Percentiles rank a stretch among this genome's conserved stretches.
phyloP scores from a whole-genome alignment of 2,888 invertebrate species.

The Cataglyphis livida region DNA sequence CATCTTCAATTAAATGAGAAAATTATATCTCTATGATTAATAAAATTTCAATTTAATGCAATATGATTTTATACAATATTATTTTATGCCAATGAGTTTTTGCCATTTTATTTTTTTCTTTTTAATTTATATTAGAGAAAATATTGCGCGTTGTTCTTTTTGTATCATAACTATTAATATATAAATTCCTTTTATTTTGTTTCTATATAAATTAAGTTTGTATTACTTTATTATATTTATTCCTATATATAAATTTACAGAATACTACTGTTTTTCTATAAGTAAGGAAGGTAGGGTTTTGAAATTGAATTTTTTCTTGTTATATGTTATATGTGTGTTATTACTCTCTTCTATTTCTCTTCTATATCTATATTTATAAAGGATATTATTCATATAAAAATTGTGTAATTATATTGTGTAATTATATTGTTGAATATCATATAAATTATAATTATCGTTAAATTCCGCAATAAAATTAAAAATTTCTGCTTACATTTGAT shows the following conservation, averaged over 20 bases:
- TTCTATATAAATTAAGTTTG: slow-evolving; percentile 4
- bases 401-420: not conserved
- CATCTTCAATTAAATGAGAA: not conserved
- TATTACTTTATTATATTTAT: not conserved
- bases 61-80: not conserved
- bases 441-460: not conserved
- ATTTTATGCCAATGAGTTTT: not conserved
- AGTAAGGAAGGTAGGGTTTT: not conserved
- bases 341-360: not conserved
- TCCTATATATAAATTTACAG: slow-evolving; percentile 5
- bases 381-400: not conserved
- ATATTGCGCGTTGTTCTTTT: not conserved
- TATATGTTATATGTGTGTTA: not conserved
- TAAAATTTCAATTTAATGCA: slow-evolving; percentile 1
- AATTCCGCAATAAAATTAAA: slow-evolving; percentile 9
- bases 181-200: not conserved
- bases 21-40: not conserved
- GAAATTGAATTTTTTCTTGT: not conserved
- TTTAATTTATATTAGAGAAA: not conserved
- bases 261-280: not conserved
- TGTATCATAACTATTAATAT: not conserved
- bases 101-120: not conserved
- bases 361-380: not conserved
- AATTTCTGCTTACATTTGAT: not conserved
- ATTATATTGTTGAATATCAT: not conserved